phyloP scores from a whole-genome alignment of 2,113 vertebrate genomes.

The Tachysurus fulvidraco region DNA sequence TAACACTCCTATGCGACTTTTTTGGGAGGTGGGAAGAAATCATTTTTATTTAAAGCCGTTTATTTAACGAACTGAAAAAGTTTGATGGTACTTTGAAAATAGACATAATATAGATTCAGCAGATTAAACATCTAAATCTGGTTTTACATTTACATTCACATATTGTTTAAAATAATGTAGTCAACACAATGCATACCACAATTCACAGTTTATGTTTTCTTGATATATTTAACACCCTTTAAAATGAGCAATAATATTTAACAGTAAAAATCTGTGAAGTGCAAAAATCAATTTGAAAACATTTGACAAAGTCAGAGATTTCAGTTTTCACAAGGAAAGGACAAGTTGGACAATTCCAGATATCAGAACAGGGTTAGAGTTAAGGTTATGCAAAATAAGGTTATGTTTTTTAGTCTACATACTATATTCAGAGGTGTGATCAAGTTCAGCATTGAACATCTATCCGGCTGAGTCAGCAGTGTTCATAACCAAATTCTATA shows the following conservation, averaged over 20 bases:
- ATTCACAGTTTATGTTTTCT: background rate
- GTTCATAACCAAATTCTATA: background rate
- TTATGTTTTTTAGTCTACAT: background rate
- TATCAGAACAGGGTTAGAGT: background rate
- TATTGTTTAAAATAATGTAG: background rate
- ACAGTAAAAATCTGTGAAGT: background rate
- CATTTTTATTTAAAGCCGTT: background rate
- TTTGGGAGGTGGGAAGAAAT: background rate
- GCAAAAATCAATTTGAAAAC: background rate
- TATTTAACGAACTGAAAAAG: background rate
- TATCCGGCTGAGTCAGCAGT: background rate
- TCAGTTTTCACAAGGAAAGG: background rate
- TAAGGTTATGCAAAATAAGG: background rate
- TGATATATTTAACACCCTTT: background rate
- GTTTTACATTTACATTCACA: background rate
- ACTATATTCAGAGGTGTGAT: background rate
- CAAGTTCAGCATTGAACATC: background rate
- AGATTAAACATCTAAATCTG: background rate
- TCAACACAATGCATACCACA: background rate
- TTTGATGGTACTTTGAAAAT: background rate
- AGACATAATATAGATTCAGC: background rate
- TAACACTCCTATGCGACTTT: no score
- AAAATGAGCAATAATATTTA: background rate
- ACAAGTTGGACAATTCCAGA: background rate
- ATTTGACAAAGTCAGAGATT: background rate